phyloP scores from a whole-genome alignment of 2,888 invertebrate genomes.

The Parochlus steinenii region DNA sequence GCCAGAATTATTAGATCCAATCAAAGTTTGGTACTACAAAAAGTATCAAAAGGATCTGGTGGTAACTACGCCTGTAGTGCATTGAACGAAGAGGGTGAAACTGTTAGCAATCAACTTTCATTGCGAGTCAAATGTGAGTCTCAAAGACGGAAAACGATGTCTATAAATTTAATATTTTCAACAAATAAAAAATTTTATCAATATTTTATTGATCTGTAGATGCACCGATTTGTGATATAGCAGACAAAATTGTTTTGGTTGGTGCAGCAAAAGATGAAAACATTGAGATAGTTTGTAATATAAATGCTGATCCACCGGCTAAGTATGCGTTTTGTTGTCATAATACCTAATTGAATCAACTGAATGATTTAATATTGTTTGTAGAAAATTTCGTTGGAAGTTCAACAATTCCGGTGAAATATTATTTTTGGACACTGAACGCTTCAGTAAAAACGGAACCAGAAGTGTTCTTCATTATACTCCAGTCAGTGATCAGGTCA shows the following conservation, averaged over 20 bases:
- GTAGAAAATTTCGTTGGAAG: slow-evolving; percentile 66
- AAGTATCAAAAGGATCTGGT: slow-evolving; percentile 59
- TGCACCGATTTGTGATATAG: slow-evolving; percentile 56
- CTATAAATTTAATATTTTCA: slow-evolving; percentile 1
- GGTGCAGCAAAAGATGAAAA: slow-evolving; percentile 67
- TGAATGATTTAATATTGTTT: not conserved
- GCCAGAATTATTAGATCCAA: slow-evolving; percentile 69
- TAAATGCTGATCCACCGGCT: slow-evolving; percentile 70
- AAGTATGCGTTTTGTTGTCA: slow-evolving; percentile 10
- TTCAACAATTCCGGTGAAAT: slow-evolving; percentile 78
- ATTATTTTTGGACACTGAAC: slow-evolving; percentile 50
- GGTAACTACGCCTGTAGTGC: slow-evolving; percentile 69
- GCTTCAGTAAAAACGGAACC: slow-evolving; percentile 53
- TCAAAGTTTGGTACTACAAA: slow-evolving; percentile 70
- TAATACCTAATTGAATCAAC: not conserved
- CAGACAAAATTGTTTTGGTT: slow-evolving; percentile 51
- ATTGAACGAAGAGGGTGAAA: slow-evolving; percentile 63
- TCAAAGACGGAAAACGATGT: not conserved
- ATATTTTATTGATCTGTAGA: slow-evolving; percentile 31
- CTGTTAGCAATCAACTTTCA: slow-evolving; percentile 58
- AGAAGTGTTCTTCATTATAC: slow-evolving; percentile 41
- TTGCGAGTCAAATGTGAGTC: slow-evolving; percentile 68
- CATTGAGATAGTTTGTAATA: slow-evolving; percentile 61
- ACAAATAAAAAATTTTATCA: slow-evolving; percentile 1
- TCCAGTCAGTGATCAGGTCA: slow-evolving; percentile 31